Evolutionary conservation across 2,797 vertebrate genomes (phyloP).

Genomic region (Sarcoramphus papa): DNA sequence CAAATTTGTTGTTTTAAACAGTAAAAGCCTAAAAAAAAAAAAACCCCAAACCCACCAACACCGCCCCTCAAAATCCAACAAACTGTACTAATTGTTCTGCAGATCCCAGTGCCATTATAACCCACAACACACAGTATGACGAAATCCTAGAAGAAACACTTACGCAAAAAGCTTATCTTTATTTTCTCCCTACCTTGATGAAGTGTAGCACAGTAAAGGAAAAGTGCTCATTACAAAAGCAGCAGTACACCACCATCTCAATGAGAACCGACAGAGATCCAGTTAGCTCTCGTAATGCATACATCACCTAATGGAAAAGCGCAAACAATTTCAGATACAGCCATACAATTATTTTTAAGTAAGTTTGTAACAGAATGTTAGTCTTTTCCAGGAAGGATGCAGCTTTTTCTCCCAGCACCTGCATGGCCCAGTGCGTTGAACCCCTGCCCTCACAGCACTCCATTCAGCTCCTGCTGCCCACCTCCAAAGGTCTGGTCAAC

Average conservation of each 20-base stretch:
- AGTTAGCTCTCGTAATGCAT: slow-evolving; percentile 91
- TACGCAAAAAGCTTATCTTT: background rate
- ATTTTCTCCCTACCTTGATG: slow-evolving; percentile 83
- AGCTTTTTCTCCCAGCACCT: background rate
- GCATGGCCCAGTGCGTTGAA: background rate
- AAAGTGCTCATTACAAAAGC: slow-evolving; percentile 93
- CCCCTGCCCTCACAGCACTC: rapidly evolving
- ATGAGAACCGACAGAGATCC: slow-evolving; percentile 88
- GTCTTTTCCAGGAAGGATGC: background rate
- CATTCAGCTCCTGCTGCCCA: background rate
- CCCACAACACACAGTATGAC: background rate
- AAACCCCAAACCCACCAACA: background rate
- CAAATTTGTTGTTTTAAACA: background rate
- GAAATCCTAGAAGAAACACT: background rate
- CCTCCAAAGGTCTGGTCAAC: background rate
- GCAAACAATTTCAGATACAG: background rate
- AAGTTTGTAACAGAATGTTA: background rate
- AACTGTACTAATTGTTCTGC: background rate
- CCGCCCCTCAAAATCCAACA: background rate
- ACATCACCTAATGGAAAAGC: slow-evolving; percentile 85
- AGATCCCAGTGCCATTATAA: background rate
- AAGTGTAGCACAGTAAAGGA: slow-evolving; percentile 89
- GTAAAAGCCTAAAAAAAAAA: background rate
- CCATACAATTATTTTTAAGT: rapidly evolving
- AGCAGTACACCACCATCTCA: slow-evolving; percentile 93